phyloP scores from a whole-genome alignment of 2,888 invertebrate species.

The Melinopterus prodromus region DNA sequence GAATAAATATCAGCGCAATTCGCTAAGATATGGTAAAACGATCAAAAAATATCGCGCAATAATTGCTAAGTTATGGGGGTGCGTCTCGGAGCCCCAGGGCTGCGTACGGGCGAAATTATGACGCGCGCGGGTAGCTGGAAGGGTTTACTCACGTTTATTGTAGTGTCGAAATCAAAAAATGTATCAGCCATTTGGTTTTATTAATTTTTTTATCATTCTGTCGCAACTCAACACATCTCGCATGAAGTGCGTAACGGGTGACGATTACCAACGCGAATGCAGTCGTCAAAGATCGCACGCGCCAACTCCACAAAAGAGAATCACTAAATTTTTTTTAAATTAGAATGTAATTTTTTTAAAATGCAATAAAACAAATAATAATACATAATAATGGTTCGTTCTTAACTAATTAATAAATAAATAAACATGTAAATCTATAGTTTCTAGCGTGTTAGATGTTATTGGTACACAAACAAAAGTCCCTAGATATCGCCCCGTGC shows the following conservation, averaged over 20 bases:
- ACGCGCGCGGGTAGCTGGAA: neutral
- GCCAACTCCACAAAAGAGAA: constrained; percentile 9
- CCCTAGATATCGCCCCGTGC: neutral
- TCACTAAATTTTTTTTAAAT: neutral
- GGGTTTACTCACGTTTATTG: constrained; percentile 74
- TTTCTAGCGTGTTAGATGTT: too few species aligned
- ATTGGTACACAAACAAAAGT: neutral
- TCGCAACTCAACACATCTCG: constrained; percentile 32
- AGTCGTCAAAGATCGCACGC: neutral
- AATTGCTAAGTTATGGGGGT: neutral
- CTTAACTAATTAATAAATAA: too few species aligned
- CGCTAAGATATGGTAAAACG: constrained; percentile 9
- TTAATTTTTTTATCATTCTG: constrained; percentile 50
- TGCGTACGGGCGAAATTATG: neutral
- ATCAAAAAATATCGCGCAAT: constrained; percentile 14
- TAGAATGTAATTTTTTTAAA: neutral
- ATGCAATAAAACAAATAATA: too few species aligned
- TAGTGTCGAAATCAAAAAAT: constrained; percentile 86
- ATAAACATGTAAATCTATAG: too few species aligned
- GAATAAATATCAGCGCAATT: neutral
- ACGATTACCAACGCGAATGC: neutral
- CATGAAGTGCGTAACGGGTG: constrained; percentile 29
- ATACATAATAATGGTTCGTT: too few species aligned
- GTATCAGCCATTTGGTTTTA: constrained; percentile 79
- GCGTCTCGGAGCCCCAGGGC: neutral